phyloP scores from a whole-genome alignment of 2,113 vertebrate genomes.

The Agapornis roseicollis region DNA sequence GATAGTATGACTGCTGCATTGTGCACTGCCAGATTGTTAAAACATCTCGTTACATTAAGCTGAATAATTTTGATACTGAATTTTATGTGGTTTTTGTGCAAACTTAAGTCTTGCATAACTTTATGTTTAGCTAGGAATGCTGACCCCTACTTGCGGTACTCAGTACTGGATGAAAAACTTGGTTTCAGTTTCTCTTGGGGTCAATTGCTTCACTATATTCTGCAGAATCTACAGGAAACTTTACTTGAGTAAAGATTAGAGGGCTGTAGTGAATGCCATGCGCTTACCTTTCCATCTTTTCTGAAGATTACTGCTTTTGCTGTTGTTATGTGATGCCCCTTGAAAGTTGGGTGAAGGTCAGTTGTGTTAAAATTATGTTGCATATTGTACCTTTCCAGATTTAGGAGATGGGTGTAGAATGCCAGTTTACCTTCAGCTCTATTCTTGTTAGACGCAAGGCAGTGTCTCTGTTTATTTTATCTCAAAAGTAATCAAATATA shows the following conservation, averaged over 20 bases:
- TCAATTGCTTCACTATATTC: background rate
- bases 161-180: background rate
- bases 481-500: background rate
- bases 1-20: background rate
- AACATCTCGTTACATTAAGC: background rate
- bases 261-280: background rate
- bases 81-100: background rate
- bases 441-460: background rate
- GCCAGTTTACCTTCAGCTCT: background rate
- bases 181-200: background rate
- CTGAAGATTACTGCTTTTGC: background rate
- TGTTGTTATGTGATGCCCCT: accelerated
- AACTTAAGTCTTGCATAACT: background rate
- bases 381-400: background rate
- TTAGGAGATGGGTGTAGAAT: background rate
- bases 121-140: background rate
- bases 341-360: background rate
- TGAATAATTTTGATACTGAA: background rate
- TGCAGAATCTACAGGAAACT: background rate
- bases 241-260: background rate
- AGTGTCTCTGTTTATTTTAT: background rate
- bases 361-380: background rate
- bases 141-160: background rate
- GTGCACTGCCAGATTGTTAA: background rate
- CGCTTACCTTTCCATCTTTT: background rate